phyloP scores from a whole-genome alignment of 2,797 vertebrate species.

The Rhodeus uyekii region DNA sequence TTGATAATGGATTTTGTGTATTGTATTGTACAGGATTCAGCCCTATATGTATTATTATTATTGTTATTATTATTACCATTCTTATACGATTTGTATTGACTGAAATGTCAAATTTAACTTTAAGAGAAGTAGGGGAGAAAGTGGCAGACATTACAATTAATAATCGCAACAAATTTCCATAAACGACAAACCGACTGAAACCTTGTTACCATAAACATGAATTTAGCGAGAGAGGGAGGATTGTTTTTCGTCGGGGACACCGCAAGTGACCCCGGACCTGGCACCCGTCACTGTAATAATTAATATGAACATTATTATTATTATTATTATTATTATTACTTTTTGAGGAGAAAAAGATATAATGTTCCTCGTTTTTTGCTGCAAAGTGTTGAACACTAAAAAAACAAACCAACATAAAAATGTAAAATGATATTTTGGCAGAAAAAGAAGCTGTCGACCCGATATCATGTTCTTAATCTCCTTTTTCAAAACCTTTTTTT shows the following conservation, averaged over 20 bases:
- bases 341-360: conserved; percentile 69
- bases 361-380: conserved; percentile 81
- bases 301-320: conserved; percentile 79
- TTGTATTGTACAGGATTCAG: conserved; percentile 84
- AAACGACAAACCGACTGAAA: conserved; percentile 56
- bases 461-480: conserved; percentile 74
- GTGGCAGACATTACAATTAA: conserved; percentile 14
- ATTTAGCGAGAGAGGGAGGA: conserved; percentile 71
- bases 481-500: conserved; percentile 61
- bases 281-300: conserved; percentile 75
- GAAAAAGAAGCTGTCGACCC: conserved; percentile 70
- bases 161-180: conserved; percentile 63
- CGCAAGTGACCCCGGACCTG: conserved; percentile 68
- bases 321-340: conserved; percentile 75
- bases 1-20: conserved; percentile 82
- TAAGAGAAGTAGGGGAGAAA: conserved; percentile 62
- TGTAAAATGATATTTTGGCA: conserved; percentile 81
- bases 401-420: conserved; percentile 85
- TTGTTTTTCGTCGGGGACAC: conserved; percentile 72
- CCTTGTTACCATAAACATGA: conserved; percentile 73
- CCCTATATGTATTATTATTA: conserved; percentile 84
- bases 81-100: conserved; percentile 77
- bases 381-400: conserved; percentile 90
- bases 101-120: conserved; percentile 80
- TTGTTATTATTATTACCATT: conserved; percentile 66